Percentiles rank a stretch among this genome's conserved stretches.
These are phyloP conservation scores for Aporrectodea caliginosa DNA, from an alignment of 1,140 invertebrate species.

Conservation along the genomic window DNA sequence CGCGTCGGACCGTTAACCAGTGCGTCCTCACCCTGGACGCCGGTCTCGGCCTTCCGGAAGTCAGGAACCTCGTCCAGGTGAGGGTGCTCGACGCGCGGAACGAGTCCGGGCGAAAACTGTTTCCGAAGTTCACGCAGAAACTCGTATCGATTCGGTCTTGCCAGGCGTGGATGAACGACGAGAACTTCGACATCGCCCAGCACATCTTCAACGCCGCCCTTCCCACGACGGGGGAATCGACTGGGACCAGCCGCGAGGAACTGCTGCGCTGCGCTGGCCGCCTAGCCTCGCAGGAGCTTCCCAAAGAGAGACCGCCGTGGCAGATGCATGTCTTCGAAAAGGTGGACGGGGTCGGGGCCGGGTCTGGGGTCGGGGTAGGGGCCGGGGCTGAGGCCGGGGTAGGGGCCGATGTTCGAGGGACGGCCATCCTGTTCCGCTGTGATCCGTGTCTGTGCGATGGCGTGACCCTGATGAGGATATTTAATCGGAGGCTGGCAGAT, in stretches of 20 bases:
- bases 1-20: conserved; percentile 53
- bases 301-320: conserved; percentile 59
- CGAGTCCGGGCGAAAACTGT: conserved; percentile 51
- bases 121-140: conserved; percentile 58
- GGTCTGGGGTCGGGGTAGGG: conserved; percentile 54
- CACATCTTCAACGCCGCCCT: conserved; percentile 58
- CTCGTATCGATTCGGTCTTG: conserved; percentile 55
- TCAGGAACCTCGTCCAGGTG: conserved; percentile 56
- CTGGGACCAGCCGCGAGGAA: conserved; percentile 47
- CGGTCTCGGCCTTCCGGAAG: conserved; percentile 53
- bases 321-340: conserved; percentile 60
- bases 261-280: conserved; percentile 56
- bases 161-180: conserved; percentile 59
- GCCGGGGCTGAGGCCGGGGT: too few relatives aligned
- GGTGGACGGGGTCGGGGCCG: conserved; percentile 54
- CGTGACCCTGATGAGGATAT: conserved; percentile 58
- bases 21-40: conserved; percentile 58
- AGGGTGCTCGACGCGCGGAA: conserved; percentile 56
- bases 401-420: too few relatives aligned
- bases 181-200: conserved; percentile 58
- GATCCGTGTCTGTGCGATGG: conserved; percentile 63
- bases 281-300: conserved; percentile 55
- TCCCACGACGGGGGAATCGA: neutral
- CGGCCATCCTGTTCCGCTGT: conserved; percentile 59
- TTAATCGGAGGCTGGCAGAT: conserved; percentile 59